Evolutionary conservation across 2,113 vertebrate species (phyloP), one percentile per base, ranked within the genome.

Genomic region (Corapipo altera): DNA sequence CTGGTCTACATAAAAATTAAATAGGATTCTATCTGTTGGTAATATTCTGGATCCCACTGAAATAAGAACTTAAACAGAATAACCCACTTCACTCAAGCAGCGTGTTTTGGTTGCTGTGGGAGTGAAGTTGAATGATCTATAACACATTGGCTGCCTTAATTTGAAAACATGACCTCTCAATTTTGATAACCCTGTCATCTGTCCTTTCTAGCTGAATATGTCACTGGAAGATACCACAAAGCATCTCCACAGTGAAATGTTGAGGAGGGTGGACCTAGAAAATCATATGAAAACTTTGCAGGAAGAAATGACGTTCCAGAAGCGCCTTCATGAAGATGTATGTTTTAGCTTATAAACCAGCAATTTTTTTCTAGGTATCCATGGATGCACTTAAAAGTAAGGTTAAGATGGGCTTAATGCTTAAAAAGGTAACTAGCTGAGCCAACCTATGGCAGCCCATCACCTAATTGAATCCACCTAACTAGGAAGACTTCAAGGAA

Each of bases 231-330:
- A 98, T 21, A 76, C 96, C 8, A 98, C 98, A 95, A 97, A 97
- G 46, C 98, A 98, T 90, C 96, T 99, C 43, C 97, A 97, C 28
- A 95, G 96, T 13, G 99, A 99, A 97, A 98, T 97, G 93, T 44
- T 99, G 85, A 96, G 85, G 67, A 97, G 98, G 15, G 98, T 97
- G 26, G 98, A 98, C 24, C 43, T 98, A 71, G 98, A 99, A 97
- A 99, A 99, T 96, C 95, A 98, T 75, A 69, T 97, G 69, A 98
- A 98, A 94, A 98, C 98, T 8, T 78, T 98, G 22, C 97, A 96
- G 59, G 98, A 99, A 91, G 95, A 99, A 96, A 94, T 98, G 24
- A 96, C 88, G 8, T 98, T 99, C 54, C 98, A 98, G 97, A 98
- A 96, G 85, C 97, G 88, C 89, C 93, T 99, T 79, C 88, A 97